phyloP scores from a whole-genome alignment of 2,888 invertebrate genomes.

The Cloeon dipterum region DNA sequence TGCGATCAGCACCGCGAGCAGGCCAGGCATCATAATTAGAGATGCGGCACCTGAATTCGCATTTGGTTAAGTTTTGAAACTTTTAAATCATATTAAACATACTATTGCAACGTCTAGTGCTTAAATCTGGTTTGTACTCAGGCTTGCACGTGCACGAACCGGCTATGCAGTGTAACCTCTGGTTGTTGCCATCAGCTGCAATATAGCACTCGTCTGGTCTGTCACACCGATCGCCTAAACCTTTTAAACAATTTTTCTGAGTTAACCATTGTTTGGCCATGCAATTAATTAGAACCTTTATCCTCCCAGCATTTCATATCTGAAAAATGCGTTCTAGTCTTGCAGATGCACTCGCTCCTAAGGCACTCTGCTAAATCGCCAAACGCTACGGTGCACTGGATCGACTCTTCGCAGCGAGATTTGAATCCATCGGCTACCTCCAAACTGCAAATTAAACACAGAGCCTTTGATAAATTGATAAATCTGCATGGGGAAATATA shows the following conservation, averaged over 20 bases:
- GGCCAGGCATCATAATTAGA: no score
- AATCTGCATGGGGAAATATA: no score
- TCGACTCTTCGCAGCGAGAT: constrained; percentile 14
- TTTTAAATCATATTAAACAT: no score
- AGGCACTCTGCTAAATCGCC: constrained; percentile 17
- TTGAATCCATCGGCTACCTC: not conserved
- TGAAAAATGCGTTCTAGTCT: constrained; percentile 15
- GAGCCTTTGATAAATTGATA: no score
- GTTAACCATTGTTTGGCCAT: constrained; percentile 3
- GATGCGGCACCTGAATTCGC: no score
- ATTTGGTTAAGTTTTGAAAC: no score
- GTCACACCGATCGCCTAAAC: constrained; percentile 14
- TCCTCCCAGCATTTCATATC: constrained; percentile 14
- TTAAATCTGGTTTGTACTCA: not conserved
- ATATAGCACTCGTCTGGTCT: constrained; percentile 15
- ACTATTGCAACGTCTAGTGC: not conserved
- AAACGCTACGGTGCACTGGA: constrained; percentile 17
- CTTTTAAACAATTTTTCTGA: constrained; percentile 8
- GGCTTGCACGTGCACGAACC: not conserved
- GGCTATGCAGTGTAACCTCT: not conserved
- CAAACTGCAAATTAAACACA: no score
- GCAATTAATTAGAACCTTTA: not conserved
- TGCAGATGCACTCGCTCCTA: constrained; percentile 15
- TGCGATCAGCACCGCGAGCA: no score
- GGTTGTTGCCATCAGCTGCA: not conserved